Conservation (phyloP, 2,888 invertebrate genomes). For the Oscheius sp. region DNA sequence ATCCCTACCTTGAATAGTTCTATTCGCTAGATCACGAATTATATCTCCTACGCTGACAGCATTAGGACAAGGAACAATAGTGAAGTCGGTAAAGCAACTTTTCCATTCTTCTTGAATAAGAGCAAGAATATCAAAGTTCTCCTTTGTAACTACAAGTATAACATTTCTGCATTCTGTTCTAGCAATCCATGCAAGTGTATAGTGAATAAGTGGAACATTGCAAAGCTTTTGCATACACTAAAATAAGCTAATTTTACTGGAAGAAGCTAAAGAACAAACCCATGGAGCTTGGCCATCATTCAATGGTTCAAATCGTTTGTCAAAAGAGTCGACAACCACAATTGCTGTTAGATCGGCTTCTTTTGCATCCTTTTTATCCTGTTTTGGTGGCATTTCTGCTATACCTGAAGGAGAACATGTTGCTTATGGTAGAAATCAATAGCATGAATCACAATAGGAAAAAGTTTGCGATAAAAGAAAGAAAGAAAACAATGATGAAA, state of each 20-base stretch:
- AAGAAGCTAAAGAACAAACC: conserved; percentile 19
- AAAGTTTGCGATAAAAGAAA: too few species aligned
- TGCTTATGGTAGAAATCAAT: too few species aligned
- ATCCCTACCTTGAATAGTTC: conserved; percentile 47
- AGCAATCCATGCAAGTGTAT: conserved; percentile 45
- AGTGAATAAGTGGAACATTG: conserved; percentile 51
- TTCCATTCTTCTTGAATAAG: conserved; percentile 43
- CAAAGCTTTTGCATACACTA: conserved; percentile 45
- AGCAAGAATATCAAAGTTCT: conserved; percentile 37
- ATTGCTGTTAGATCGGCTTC: conserved; percentile 51
- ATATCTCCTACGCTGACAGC: conserved; percentile 61
- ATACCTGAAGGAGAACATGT: too few species aligned
- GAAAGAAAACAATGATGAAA: too few species aligned
- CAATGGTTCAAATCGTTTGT: conserved; percentile 50
- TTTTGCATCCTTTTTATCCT: conserved; percentile 39
- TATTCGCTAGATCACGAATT: conserved; percentile 59
- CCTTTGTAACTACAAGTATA: conserved; percentile 43
- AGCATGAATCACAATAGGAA: too few species aligned
- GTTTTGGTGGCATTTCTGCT: conserved; percentile 42
- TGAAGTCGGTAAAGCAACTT: conserved; percentile 40
- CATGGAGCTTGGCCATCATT: conserved; percentile 13
- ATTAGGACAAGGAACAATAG: conserved; percentile 40
- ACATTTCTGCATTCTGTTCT: conserved; percentile 45
- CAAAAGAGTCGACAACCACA: conserved; percentile 49
- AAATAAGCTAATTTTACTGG: conserved; percentile 1